A percentile compares a stretch with the other conserved stretches of the same genome.
Evolutionary conservation across 2,888 invertebrate species (phyloP).

Genomic region (Norana najaformis): DNA sequence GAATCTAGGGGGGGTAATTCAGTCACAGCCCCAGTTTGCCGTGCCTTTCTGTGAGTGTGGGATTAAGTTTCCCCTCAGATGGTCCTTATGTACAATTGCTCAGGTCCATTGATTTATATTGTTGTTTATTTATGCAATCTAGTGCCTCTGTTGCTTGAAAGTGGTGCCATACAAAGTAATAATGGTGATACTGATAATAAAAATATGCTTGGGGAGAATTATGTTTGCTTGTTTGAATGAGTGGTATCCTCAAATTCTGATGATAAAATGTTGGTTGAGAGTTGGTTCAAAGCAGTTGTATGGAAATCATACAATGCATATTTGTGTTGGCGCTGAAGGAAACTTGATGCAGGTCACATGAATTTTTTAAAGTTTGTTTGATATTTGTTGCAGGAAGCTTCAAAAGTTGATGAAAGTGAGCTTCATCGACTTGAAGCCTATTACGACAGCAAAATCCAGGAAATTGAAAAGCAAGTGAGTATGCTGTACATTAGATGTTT

Average conservation of each 20-base stretch:
- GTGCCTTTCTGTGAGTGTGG: too few relatives aligned
- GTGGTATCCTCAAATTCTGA: too few relatives aligned
- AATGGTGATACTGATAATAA: too few relatives aligned
- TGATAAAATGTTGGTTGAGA: neutral
- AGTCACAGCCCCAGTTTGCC: too few relatives aligned
- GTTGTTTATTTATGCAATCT: too few relatives aligned
- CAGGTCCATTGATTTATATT: too few relatives aligned
- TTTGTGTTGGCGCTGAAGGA: neutral
- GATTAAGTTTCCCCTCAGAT: too few relatives aligned
- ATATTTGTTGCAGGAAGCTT: neutral
- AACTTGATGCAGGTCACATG: neutral
- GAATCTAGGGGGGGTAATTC: too few relatives aligned
- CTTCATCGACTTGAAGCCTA: neutral
- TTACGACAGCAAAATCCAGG: neutral
- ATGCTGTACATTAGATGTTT: neutral
- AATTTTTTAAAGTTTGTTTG: neutral
- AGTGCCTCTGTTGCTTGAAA: too few relatives aligned
- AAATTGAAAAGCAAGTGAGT: conserved; percentile 18
- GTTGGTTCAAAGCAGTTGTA: neutral
- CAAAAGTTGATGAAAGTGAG: conserved; percentile 15
- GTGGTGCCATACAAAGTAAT: too few relatives aligned
- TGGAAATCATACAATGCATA: too few relatives aligned
- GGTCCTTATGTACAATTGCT: too few relatives aligned
- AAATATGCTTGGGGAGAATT: neutral
- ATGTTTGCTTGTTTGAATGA: neutral